Base-by-base conservation (phyloP, 2,113 vertebrate genomes). In the Xenopus borealis region DNA sequence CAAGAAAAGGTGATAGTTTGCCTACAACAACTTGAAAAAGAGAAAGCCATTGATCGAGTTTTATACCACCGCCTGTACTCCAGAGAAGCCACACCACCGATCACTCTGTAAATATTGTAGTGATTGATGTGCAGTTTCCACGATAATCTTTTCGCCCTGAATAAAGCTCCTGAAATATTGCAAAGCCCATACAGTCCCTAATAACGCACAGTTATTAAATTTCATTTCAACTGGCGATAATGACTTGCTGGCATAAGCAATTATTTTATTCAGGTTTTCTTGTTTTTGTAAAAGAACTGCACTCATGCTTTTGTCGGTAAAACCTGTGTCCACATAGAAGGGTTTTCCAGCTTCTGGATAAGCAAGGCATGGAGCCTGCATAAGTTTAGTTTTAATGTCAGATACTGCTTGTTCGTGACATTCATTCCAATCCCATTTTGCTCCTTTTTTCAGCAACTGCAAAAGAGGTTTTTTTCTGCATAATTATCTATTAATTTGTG, bases 91-190 rank as follows among this genome's bases (percentile, higher is more conserved):
- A n/a, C n/a, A n/a, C n/a, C n/a, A 27, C 8, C 61, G 10, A 12
- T 10, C 7, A 62, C 61, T 59, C n/a, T 59, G 57, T n/a, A 59
- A 59, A 59, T 59, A 59, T 18, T 59, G 57, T 27, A 27, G 23
- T 27, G 23, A 27, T 27, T 27, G 23, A 27, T 27, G 23, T 27
- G 23, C 23, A 27, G 61, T 62, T 30, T 62, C 61, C 10, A 62
- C 61, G 7, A 62, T 7, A 30, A 62, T 62, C 30, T 12, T 62
- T 18, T 62, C 61, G 23, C 61, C 18, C 11, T 62, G 61, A 30
- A 62, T 62, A 30, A 27, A 62, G 23, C 20, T 62, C 10, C 61
- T 18, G 58, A 27, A 62, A 62, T 62, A 27, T 16, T 62, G 61
- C 23, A 62, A 1, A 12, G 61, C 61, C 61, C 61, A 62, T 27